Evolutionary conservation across 2,888 invertebrate genomes (phyloP).

Genomic region (Pseudolycoriella hygida): DNA sequence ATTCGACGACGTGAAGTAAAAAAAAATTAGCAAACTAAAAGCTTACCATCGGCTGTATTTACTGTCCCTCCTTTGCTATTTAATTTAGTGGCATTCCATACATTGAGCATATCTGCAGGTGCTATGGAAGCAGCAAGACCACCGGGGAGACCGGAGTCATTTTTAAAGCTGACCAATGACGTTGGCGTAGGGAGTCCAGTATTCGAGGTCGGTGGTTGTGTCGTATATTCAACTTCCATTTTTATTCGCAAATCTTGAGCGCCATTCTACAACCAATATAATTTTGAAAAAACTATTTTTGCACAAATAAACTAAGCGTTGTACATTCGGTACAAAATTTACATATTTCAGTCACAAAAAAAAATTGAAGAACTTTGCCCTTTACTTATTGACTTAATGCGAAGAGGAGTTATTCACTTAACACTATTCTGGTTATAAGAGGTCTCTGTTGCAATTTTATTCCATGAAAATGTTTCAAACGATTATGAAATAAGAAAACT

Average conservation of each 20-base stretch:
- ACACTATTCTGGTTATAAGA: no score
- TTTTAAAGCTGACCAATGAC: conserved; percentile 24
- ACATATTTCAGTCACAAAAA: no score
- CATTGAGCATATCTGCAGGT: conserved; percentile 37
- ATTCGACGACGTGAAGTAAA: no score
- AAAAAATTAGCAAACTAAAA: no score
- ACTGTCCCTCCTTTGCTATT: conserved; percentile 63
- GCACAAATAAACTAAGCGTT: no score
- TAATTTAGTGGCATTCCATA: conserved; percentile 43
- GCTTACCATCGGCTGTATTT: conserved; percentile 67
- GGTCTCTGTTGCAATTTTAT: no score
- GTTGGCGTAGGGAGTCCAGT: conserved; percentile 36
- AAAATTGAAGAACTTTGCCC: no score
- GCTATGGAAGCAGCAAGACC: conserved; percentile 28
- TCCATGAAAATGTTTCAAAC: no score
- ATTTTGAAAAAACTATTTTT: no score
- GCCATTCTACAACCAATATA: conserved; percentile 22
- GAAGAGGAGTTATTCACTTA: no score
- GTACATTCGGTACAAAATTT: no score
- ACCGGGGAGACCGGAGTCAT: conserved; percentile 22
- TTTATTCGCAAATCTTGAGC: conserved; percentile 61
- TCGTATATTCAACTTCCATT: conserved; percentile 37
- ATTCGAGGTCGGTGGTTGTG: conserved; percentile 33
- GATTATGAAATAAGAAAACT: neutral
- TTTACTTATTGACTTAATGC: no score